Conservation (phyloP, 2,113 vertebrate genomes). For the Sminthopsis crassicaudata region DNA sequence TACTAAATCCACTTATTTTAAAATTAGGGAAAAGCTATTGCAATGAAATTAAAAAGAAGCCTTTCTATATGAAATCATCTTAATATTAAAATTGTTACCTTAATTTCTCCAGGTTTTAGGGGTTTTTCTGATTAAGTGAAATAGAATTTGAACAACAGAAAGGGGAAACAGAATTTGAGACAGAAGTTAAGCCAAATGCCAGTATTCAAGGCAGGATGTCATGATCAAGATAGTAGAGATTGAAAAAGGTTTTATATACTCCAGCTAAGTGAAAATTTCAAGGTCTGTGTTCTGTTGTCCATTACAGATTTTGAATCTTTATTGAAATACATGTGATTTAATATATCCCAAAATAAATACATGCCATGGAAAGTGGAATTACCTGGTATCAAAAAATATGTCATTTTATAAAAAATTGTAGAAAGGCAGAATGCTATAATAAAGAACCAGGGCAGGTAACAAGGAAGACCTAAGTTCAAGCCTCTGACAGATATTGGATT, state of each 20-base stretch:
- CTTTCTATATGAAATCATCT: background rate
- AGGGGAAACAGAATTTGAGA: background rate
- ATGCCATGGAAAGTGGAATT: background rate
- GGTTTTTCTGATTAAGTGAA: background rate
- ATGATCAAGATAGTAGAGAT: background rate
- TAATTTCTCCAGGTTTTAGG: background rate
- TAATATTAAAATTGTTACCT: background rate
- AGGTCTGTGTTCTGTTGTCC: background rate
- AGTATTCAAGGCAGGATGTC: background rate
- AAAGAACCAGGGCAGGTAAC: too few relatives aligned
- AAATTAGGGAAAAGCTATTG: conserved; percentile 62
- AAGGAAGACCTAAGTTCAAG: too few relatives aligned
- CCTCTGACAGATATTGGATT: background rate
- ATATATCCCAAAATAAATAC: background rate
- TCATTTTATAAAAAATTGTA: background rate
- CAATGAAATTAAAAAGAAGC: conserved; percentile 30
- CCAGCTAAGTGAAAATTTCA: background rate
- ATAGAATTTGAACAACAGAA: background rate
- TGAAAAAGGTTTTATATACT: background rate
- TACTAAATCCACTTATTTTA: conserved; percentile 49
- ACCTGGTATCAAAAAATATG: background rate
- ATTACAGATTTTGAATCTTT: background rate
- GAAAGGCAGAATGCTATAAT: background rate
- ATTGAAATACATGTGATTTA: background rate
- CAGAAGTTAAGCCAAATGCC: background rate